Conservation (phyloP, 2,797 vertebrate species). For the Vespertilio murinus region DNA sequence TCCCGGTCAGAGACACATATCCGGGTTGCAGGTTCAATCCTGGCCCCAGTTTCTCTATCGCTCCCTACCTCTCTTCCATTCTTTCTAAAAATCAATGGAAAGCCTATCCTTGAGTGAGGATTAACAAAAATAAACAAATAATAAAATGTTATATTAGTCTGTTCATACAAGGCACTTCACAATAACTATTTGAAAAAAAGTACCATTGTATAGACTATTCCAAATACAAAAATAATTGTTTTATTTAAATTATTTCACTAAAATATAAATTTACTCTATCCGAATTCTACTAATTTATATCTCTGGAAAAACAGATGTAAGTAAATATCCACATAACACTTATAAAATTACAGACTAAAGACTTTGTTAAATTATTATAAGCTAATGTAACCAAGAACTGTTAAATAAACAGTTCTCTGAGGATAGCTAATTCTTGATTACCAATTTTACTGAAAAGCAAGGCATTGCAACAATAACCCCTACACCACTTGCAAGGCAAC, state of each 20-base stretch:
- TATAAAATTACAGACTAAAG: neutral
- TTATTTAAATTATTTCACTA: constrained; percentile 25
- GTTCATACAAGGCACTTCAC: constrained; percentile 1
- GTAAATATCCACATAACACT: neutral
- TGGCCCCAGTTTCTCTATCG: neutral
- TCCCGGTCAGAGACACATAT: neutral
- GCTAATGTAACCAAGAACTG: neutral
- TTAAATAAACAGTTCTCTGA: neutral
- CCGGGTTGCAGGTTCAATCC: neutral
- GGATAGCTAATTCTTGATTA: neutral
- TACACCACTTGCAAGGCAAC: neutral
- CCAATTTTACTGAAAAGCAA: constrained; percentile 15
- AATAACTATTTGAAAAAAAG: constrained; percentile 36
- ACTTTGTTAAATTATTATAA: neutral
- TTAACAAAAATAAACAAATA: neutral
- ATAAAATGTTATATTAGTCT: neutral
- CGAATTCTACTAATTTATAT: neutral
- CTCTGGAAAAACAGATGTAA: neutral
- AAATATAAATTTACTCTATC: neutral
- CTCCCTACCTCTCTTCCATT: neutral
- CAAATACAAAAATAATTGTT: neutral
- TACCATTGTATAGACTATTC: neutral
- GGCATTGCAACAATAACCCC: neutral
- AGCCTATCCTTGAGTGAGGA: neutral
- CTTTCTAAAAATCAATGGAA: neutral